phyloP scores from a whole-genome alignment of 1,140 invertebrate genomes.

The Pristionchus pacificus region DNA sequence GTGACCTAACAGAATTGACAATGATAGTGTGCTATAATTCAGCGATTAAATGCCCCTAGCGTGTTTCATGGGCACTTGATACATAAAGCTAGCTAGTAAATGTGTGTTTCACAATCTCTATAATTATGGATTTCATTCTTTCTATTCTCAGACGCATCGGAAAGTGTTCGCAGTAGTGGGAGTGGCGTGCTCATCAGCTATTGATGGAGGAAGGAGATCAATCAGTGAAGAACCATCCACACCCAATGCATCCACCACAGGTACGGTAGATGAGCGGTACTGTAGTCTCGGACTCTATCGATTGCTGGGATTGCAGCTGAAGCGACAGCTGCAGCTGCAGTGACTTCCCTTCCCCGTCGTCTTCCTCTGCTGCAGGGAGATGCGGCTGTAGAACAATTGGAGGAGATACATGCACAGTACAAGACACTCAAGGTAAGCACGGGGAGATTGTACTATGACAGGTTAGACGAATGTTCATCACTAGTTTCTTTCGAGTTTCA shows the following conservation, averaged over 20 bases:
- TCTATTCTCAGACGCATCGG: constrained; percentile 1
- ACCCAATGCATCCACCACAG: too few species aligned
- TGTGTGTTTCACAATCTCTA: too few species aligned
- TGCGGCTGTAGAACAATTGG: neutral
- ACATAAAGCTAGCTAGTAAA: constrained; percentile 26
- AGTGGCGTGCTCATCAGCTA: constrained; percentile 20
- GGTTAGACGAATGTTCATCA: too few species aligned
- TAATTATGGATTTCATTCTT: too few species aligned
- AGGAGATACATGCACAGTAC: neutral
- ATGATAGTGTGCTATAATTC: constrained; percentile 45
- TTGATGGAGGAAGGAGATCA: constrained; percentile 9
- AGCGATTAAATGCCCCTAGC: constrained; percentile 35
- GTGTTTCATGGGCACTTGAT: neutral
- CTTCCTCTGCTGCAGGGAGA: neutral
- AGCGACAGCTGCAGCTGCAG: neutral
- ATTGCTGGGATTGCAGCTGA: neutral
- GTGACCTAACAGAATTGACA: constrained; percentile 16
- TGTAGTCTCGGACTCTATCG: neutral
- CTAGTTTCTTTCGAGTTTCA: too few species aligned
- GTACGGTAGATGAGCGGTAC: too few species aligned
- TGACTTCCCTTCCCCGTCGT: too few species aligned
- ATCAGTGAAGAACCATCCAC: too few species aligned
- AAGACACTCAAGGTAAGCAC: neutral
- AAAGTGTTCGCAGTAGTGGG: neutral
- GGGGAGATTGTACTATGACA: neutral